phyloP scores from a whole-genome alignment of 2,888 invertebrate genomes.

The Napeogenes sylphis region DNA sequence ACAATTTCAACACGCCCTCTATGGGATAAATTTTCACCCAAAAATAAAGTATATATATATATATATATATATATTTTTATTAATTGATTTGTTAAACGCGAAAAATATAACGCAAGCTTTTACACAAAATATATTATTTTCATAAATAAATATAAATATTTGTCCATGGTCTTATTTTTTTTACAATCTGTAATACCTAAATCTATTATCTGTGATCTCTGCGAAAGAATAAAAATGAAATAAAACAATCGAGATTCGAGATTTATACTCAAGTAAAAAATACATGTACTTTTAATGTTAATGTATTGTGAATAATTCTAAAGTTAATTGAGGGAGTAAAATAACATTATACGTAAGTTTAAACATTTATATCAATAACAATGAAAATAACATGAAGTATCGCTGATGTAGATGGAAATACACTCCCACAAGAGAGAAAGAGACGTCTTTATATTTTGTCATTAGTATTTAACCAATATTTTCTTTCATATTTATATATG shows the following conservation, averaged over 20 bases:
- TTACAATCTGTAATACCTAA: background rate
- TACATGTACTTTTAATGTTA: conserved; percentile 7
- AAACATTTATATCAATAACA: conserved; percentile 13
- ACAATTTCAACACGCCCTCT: too few species aligned
- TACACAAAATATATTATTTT: too few species aligned
- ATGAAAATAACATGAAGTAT: conserved; percentile 30
- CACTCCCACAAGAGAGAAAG: conserved; percentile 33
- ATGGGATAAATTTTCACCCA: too few species aligned
- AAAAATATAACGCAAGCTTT: too few species aligned
- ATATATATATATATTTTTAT: too few species aligned
- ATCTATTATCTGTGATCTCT: background rate
- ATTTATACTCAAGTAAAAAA: conserved; percentile 6
- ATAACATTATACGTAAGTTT: conserved; percentile 10
- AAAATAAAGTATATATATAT: too few species aligned
- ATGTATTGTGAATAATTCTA: conserved; percentile 3
- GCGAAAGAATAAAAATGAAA: conserved; percentile 5
- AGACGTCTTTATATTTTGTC: conserved; percentile 34
- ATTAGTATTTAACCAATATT: conserved; percentile 17
- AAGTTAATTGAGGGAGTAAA: conserved; percentile 4
- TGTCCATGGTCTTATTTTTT: background rate
- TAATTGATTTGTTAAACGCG: too few species aligned
- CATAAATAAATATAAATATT: too few species aligned
- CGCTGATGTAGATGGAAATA: conserved; percentile 33
- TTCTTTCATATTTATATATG: conserved; percentile 24
- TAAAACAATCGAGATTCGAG: conserved; percentile 7